Evolutionary conservation across 2,113 vertebrate genomes (phyloP).

Genomic region (Mustela nigripes): DNA sequence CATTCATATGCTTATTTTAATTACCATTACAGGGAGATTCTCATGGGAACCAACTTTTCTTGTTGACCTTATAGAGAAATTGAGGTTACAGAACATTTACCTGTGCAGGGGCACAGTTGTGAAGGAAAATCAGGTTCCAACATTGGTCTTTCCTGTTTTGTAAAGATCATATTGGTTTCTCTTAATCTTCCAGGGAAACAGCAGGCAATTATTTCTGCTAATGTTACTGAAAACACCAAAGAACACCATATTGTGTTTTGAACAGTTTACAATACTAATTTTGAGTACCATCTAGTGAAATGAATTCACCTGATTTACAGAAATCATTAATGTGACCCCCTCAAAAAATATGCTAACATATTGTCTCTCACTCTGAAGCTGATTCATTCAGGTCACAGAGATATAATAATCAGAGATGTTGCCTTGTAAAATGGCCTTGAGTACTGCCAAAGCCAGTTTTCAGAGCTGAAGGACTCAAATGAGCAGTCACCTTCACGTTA

Average conservation of each 20-base stretch:
- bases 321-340: background rate
- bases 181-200: background rate
- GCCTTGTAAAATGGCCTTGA: background rate
- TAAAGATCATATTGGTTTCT: background rate
- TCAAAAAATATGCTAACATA: background rate
- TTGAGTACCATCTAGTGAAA: background rate
- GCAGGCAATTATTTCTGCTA: background rate
- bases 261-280: background rate
- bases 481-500: background rate
- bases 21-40: background rate
- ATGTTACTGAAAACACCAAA: background rate
- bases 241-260: background rate
- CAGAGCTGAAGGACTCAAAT: background rate
- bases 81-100: background rate
- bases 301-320: background rate
- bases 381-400: background rate
- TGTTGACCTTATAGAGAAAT: background rate
- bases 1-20: background rate
- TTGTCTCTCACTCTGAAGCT: background rate
- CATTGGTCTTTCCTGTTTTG: background rate
- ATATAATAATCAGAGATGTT: background rate
- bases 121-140: constrained; percentile 15
- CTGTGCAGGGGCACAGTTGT: background rate
- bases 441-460: background rate
- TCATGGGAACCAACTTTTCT: background rate